Evolutionary conservation across 2,113 vertebrate species (phyloP), one percentile per base, ranked within the genome.

Genomic region (Equus quagga): DNA sequence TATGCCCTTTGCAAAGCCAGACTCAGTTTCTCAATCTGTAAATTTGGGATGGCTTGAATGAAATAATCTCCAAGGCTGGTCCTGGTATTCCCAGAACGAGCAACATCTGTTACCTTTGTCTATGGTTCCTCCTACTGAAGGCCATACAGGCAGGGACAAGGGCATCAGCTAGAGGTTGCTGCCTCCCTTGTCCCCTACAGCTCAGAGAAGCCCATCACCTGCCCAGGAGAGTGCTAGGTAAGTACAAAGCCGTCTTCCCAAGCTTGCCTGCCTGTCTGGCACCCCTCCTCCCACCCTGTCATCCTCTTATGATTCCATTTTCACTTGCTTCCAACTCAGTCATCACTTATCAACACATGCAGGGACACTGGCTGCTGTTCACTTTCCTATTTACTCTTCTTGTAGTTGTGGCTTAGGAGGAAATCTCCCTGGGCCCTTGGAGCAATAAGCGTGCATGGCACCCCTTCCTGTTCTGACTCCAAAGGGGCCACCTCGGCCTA

Each of bases 251-350:
- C 62, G 80, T 54, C 46, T 69, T 93, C 46, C 54, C 64, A 12
- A n/a, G 46, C 3, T 49, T 0, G 6, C 80, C 62, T 3, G 0
- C 8, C 67, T 84, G 76, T 36, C 36, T 82, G 41, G 33, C 91
- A 93, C 44, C 41, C 24, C 36, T 26, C 28, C 44, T 81, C 72
- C 67, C 56, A 62, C 24, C 26, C 28, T 70, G 79, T 49, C 93
- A 83, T 76, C 64, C 64, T 86, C n/a, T 92, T 90, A 72, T 1
- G 46, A 96, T 98, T 97, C 96, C 94, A 98, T 97, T 98, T 95
- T 95, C 97, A 97, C 97, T 96, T 96, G 73, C 92, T 93, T 80
- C 92, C 26, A 49, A 65, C 73, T 80, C 83, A 79, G 82, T 70
- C 97, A 84, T 95, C 97, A 92, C 96, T 95, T 97, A 93, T 84